Conservation (phyloP, 2,113 vertebrate species). For the Rhinolophus ferrumequinum region DNA sequence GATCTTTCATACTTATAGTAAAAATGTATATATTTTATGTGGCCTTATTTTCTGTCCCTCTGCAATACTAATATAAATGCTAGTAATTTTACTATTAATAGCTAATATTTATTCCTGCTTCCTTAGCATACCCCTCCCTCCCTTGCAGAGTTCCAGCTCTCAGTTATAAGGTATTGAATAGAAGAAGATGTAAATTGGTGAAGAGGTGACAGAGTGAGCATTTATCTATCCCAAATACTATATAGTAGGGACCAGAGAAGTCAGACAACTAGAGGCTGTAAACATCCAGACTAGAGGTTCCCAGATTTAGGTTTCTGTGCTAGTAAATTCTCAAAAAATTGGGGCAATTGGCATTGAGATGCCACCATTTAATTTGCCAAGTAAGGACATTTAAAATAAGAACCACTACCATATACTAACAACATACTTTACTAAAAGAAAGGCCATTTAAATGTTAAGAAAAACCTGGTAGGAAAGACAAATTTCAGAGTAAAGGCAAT, state of each 20-base stretch:
- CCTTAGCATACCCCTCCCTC: neutral
- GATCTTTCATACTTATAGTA: neutral
- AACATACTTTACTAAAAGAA: slow-evolving; percentile 8
- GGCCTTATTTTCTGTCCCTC: neutral
- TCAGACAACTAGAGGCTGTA: neutral
- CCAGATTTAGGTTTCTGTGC: neutral
- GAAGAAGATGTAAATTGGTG: neutral
- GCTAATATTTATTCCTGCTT: neutral
- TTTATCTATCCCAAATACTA: neutral
- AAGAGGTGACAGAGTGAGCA: neutral
- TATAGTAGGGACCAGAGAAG: neutral
- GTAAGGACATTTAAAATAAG: neutral
- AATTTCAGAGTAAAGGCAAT: neutral
- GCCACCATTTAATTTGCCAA: neutral
- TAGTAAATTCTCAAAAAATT: neutral
- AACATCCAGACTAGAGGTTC: neutral
- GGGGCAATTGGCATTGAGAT: neutral
- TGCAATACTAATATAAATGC: neutral
- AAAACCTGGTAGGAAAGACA: neutral
- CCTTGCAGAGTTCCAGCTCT: neutral
- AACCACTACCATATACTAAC: neutral
- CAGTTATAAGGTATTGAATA: neutral
- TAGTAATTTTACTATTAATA: neutral
- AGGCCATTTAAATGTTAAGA: neutral
- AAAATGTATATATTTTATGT: neutral